A percentile compares a stretch with the other conserved stretches of the same genome.
phyloP scores from a whole-genome alignment of 2,888 invertebrate genomes.

The Pachliopta kotzebuea region DNA sequence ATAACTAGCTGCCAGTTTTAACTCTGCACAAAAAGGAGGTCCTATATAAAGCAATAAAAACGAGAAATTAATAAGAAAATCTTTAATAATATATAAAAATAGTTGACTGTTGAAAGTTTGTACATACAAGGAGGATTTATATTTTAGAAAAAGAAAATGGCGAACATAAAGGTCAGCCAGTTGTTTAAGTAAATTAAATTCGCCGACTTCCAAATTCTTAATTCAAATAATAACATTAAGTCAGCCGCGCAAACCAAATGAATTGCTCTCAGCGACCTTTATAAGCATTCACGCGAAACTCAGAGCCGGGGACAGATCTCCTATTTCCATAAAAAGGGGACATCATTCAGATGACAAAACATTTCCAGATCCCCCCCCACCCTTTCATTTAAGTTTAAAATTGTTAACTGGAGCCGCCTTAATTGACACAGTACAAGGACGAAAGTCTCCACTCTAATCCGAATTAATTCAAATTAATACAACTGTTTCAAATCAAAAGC shows the following conservation, averaged over 20 bases:
- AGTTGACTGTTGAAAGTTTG: constrained; percentile 23
- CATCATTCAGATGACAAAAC: constrained; percentile 70
- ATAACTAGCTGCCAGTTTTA: too few species aligned
- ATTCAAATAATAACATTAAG: constrained; percentile 71
- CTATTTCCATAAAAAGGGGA: constrained; percentile 75
- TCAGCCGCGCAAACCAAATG: constrained; percentile 50
- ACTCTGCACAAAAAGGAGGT: too few species aligned
- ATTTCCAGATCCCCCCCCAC: constrained; percentile 60
- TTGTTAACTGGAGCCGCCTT: constrained; percentile 60
- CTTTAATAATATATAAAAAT: constrained; percentile 15
- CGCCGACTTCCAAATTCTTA: constrained; percentile 59
- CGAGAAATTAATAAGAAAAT: too few species aligned
- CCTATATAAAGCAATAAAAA: too few species aligned
- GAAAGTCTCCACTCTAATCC: constrained; percentile 44
- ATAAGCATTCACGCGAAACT: constrained; percentile 58
- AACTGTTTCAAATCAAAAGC: constrained; percentile 42
- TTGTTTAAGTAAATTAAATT: constrained; percentile 63
- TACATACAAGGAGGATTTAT: constrained; percentile 24
- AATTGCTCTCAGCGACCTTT: constrained; percentile 52
- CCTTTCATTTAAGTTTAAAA: constrained; percentile 75
- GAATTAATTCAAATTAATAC: constrained; percentile 66
- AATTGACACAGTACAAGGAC: constrained; percentile 61
- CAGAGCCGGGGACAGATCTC: constrained; percentile 47
- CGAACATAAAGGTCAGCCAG: constrained; percentile 39
- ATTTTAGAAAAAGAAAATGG: constrained; percentile 20